Percentiles rank a stretch among this genome's conserved stretches.
phyloP scores from a whole-genome alignment of 2,888 invertebrate genomes.

The Adela reaumurella region DNA sequence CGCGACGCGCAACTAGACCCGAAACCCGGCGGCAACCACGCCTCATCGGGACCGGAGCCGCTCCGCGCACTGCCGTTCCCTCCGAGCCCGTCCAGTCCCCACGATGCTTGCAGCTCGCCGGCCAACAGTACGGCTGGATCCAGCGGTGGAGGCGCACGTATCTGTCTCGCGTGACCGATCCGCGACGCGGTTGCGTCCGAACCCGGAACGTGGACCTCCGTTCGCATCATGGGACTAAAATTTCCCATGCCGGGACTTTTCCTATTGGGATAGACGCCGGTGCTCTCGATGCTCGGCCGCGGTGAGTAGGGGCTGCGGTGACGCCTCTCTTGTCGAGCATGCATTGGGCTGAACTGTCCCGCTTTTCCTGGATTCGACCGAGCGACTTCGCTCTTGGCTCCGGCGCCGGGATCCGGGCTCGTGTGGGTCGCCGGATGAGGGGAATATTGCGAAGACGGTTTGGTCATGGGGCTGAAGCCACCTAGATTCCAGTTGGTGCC shows the following conservation, averaged over 20 bases:
- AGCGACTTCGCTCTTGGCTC: constrained; percentile 29
- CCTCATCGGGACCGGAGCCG: constrained; percentile 19
- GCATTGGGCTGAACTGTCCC: constrained; percentile 46
- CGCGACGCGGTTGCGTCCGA: constrained; percentile 31
- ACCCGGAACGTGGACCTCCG: constrained; percentile 39
- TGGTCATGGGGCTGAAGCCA: constrained; percentile 46
- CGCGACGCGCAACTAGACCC: too few species aligned
- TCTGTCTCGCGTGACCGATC: constrained; percentile 19
- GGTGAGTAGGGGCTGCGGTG: constrained; percentile 46
- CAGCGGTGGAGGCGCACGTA: constrained; percentile 21
- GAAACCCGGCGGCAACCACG: constrained; percentile 17
- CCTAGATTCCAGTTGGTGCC: constrained; percentile 39
- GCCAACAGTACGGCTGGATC: constrained; percentile 26
- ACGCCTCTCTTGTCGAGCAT: constrained; percentile 34
- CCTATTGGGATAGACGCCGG: constrained; percentile 26
- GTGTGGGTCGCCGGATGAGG: constrained; percentile 43
- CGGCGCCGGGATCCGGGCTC: constrained; percentile 39
- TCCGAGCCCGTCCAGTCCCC: constrained; percentile 34
- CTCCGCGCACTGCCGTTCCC: constrained; percentile 28
- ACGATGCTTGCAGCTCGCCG: constrained; percentile 23
- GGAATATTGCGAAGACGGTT: constrained; percentile 44
- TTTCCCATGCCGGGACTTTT: constrained; percentile 41
- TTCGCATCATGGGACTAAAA: constrained; percentile 42
- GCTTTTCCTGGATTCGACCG: constrained; percentile 34
- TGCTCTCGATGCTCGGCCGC: constrained; percentile 35